Evolutionary conservation across 2,888 invertebrate genomes (phyloP).

Genomic region (Zeuzera pyrina): DNA sequence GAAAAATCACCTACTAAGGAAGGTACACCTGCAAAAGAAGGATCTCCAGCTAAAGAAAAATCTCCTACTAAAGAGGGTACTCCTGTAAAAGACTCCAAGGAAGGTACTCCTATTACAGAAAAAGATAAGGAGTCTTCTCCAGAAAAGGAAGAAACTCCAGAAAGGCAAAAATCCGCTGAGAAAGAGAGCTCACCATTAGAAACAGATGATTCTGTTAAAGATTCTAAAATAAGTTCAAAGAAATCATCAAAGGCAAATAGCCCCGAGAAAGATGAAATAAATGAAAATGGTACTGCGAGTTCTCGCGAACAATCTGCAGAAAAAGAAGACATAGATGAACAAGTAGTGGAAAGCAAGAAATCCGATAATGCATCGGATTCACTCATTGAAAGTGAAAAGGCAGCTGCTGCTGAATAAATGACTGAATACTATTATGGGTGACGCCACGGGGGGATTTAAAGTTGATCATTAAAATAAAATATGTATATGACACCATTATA

Average conservation of each 20-base stretch:
- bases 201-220: slow-evolving; percentile 30
- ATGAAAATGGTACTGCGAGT: slow-evolving; percentile 54
- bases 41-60: slow-evolving; percentile 26
- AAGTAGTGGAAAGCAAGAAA: slow-evolving; percentile 36
- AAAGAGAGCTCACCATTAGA: slow-evolving; percentile 26
- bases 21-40: slow-evolving; percentile 22
- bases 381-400: slow-evolving; percentile 58
- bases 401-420: slow-evolving; percentile 47
- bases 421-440: slow-evolving; percentile 29
- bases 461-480: too few species aligned
- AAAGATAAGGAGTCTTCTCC: slow-evolving; percentile 28
- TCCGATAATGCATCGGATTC: slow-evolving; percentile 47
- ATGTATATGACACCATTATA: too few species aligned
- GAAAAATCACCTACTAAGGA: slow-evolving; percentile 27
- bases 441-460: slow-evolving; percentile 66
- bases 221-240: slow-evolving; percentile 28
- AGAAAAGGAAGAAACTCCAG: slow-evolving; percentile 28
- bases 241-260: slow-evolving; percentile 40
- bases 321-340: slow-evolving; percentile 30
- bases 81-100: slow-evolving; percentile 21
- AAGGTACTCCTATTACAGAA: slow-evolving; percentile 26
- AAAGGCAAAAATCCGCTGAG: slow-evolving; percentile 37
- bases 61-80: slow-evolving; percentile 25
- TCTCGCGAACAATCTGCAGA: slow-evolving; percentile 60
- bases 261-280: slow-evolving; percentile 41